phyloP scores from a whole-genome alignment of 2,113 vertebrate genomes.

The Lycocorax pyrrhopterus region DNA sequence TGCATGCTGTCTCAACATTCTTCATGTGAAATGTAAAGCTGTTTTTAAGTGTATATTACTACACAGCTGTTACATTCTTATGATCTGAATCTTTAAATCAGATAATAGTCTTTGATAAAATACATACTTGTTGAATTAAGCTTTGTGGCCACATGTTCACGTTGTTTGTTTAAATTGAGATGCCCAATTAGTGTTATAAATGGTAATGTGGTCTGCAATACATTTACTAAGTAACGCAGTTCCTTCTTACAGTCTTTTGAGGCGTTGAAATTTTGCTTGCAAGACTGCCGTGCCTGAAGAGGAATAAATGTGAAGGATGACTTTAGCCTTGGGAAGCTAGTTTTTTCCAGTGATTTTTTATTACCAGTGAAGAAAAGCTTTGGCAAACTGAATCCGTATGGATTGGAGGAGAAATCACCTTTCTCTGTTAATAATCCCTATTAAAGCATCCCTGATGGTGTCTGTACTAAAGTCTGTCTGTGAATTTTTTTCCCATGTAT shows the following conservation, averaged over 20 bases:
- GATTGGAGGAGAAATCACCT: not conserved
- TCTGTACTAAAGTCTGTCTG: not conserved
- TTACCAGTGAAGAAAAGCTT: not conserved
- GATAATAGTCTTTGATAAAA: not conserved
- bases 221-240: not conserved
- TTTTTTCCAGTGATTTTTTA: not conserved
- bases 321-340: not conserved
- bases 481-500: not conserved
- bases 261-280: not conserved
- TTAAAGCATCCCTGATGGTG: not conserved
- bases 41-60: not conserved
- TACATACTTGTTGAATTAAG: not conserved
- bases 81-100: not conserved
- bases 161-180: not conserved
- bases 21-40: not conserved
- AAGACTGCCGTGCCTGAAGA: not conserved
- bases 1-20: not conserved
- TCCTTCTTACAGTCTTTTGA: not conserved
- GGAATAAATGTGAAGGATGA: not conserved
- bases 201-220: not conserved
- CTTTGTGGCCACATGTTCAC: not conserved
- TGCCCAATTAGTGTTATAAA: not conserved
- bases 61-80: not conserved
- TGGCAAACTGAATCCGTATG: not conserved
- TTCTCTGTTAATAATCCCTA: not conserved